phyloP scores from a whole-genome alignment of 2,888 invertebrate species.

The Acheta domesticus region DNA sequence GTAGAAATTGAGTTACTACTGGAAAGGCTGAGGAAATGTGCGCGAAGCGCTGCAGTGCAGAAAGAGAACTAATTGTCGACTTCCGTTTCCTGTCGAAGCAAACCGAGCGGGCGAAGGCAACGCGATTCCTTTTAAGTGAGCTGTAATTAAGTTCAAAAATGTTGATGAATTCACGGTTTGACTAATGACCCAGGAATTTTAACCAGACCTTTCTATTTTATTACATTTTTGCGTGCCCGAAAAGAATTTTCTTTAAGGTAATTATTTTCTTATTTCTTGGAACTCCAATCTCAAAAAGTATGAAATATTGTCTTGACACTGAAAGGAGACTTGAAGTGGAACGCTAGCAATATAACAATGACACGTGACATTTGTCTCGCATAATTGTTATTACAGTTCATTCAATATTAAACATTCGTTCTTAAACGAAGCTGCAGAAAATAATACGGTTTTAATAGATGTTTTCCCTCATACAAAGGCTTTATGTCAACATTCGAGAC shows the following conservation, averaged over 20 bases:
- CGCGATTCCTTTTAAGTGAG: neutral
- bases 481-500: neutral
- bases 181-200: neutral
- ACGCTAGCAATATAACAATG: neutral
- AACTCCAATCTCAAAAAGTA: neutral
- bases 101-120: neutral
- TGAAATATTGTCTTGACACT: neutral
- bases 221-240: neutral
- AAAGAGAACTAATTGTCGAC: slow-evolving; percentile 4
- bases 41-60: neutral
- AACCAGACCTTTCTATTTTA: neutral
- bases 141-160: neutral
- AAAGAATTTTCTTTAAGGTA: neutral
- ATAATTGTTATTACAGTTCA: neutral
- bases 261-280: neutral
- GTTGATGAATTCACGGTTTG: neutral
- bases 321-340: neutral
- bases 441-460: neutral
- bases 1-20: neutral
- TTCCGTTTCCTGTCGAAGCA: neutral
- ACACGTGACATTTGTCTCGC: neutral
- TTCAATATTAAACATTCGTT: neutral
- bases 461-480: neutral
- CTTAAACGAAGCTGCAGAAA: neutral
- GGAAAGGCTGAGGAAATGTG: neutral